Evolutionary conservation across 2,888 invertebrate species (phyloP).

Genomic region (Aspidiotus rigidus): DNA sequence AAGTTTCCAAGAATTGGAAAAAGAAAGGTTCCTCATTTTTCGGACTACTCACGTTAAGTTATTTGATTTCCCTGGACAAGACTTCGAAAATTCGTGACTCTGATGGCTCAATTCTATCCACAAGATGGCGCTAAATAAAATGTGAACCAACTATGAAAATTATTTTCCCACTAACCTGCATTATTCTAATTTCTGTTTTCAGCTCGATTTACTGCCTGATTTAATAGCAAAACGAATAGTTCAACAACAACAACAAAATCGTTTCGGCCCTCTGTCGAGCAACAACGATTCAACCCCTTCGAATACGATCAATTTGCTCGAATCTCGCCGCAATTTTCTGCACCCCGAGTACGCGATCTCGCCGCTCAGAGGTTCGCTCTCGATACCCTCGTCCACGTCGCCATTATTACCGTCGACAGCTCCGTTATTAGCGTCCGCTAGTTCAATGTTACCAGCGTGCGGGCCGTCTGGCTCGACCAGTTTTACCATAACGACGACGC

Average conservation of each 20-base stretch:
- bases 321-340: conserved; percentile 61
- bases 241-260: conserved; percentile 49
- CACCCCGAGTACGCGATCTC: conserved; percentile 72
- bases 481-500: conserved; percentile 39
- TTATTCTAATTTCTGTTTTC: not conserved
- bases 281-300: conserved; percentile 36
- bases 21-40: too few relatives aligned
- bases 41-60: too few relatives aligned
- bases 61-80: too few relatives aligned
- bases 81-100: too few relatives aligned
- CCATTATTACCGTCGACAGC: not conserved
- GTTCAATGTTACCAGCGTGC: conserved; percentile 31
- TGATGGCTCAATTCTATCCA: too few relatives aligned
- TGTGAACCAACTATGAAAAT: too few relatives aligned
- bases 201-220: conserved; percentile 75
- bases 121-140: too few relatives aligned
- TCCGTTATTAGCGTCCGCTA: conserved; percentile 32
- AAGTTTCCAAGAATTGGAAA: too few relatives aligned
- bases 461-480: conserved; percentile 37
- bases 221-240: conserved; percentile 65
- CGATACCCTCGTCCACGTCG: conserved; percentile 42
- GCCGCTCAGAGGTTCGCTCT: conserved; percentile 10
- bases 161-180: too few relatives aligned
- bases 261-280: conserved; percentile 30
- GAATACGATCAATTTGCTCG: conserved; percentile 36